A percentile compares a stretch with the other conserved stretches of the same genome.
phyloP scores from a whole-genome alignment of 2,797 vertebrate species.

The Setipinna tenuifilis region DNA sequence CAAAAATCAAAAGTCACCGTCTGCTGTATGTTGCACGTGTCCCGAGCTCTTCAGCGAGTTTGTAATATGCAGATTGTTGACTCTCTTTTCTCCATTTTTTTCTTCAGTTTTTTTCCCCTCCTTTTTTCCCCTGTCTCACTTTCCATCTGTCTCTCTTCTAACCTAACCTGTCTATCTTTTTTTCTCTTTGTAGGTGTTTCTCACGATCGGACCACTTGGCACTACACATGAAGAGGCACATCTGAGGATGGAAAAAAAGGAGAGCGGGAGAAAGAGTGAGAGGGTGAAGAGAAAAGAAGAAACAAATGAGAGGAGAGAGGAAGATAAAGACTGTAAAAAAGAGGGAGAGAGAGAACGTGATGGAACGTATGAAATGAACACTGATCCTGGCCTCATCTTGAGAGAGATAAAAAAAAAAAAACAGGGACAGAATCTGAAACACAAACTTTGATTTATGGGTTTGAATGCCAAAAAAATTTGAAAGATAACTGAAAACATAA shows the following conservation, averaged over 20 bases:
- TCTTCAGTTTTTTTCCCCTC: neutral
- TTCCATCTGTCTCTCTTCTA: slow-evolving; percentile 47
- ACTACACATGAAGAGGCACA: slow-evolving; percentile 99
- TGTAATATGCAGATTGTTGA: neutral
- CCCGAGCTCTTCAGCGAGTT: slow-evolving; percentile 46
- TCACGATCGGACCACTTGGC: slow-evolving; percentile 98
- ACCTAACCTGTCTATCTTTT: slow-evolving; percentile 35
- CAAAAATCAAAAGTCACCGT: slow-evolving; percentile 25
- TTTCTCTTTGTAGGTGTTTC: slow-evolving; percentile 85
- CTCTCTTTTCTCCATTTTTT: neutral
- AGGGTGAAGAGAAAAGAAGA: slow-evolving; percentile 50
- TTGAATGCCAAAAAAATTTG: neutral
- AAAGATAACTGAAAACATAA: neutral
- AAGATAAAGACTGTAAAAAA: slow-evolving; percentile 43
- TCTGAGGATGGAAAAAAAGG: slow-evolving; percentile 73
- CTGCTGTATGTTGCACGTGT: slow-evolving; percentile 8
- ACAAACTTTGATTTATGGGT: neutral
- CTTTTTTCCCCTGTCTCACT: neutral
- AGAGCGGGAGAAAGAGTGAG: slow-evolving; percentile 19
- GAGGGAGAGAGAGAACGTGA: slow-evolving; percentile 24
- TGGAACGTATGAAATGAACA: neutral
- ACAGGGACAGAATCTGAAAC: neutral
- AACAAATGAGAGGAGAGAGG: slow-evolving; percentile 51
- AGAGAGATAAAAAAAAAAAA: neutral
- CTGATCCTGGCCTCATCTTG: neutral